phyloP scores from a whole-genome alignment of 2,797 vertebrate genomes.

The Parauchenoglanis punctatus region DNA sequence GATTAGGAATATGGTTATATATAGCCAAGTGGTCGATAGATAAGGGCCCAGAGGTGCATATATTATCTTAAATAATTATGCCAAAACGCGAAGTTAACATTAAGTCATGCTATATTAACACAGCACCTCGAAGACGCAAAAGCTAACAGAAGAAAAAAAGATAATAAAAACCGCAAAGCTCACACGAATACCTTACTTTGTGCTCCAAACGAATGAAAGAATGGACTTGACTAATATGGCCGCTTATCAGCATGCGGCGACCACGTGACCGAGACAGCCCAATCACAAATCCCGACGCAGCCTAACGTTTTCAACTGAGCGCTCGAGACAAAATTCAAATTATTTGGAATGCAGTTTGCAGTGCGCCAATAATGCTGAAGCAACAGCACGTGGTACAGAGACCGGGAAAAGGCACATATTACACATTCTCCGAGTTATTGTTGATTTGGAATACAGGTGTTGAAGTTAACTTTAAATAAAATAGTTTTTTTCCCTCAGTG shows the following conservation, averaged over 20 bases:
- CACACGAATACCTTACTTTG: conserved; percentile 46
- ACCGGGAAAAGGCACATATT: background rate
- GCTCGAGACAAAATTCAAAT: conserved; percentile 63
- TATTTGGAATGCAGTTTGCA: conserved; percentile 31
- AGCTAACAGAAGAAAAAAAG: background rate
- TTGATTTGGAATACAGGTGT: background rate
- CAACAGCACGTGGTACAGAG: conserved; percentile 9
- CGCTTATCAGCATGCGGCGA: conserved; percentile 37
- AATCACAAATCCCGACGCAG: conserved; percentile 49
- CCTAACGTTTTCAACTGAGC: conserved; percentile 43
- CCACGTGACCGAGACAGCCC: conserved; percentile 48
- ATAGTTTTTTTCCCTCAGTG: background rate
- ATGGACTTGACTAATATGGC: conserved; percentile 66
- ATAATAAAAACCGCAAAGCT: conserved; percentile 40
- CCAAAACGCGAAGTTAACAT: background rate
- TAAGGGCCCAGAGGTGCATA: background rate
- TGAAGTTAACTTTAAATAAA: background rate
- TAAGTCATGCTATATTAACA: background rate
- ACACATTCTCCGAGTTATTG: background rate
- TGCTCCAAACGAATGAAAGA: conserved; percentile 62
- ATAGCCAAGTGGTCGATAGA: background rate
- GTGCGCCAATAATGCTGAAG: conserved; percentile 36
- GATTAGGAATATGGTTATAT: conserved; percentile 10
- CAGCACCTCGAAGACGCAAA: background rate
- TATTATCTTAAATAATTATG: background rate